Percentiles rank a stretch among this genome's conserved stretches.
Conservation (phyloP, 2,888 invertebrate genomes). For the Tholera decimalis region DNA sequence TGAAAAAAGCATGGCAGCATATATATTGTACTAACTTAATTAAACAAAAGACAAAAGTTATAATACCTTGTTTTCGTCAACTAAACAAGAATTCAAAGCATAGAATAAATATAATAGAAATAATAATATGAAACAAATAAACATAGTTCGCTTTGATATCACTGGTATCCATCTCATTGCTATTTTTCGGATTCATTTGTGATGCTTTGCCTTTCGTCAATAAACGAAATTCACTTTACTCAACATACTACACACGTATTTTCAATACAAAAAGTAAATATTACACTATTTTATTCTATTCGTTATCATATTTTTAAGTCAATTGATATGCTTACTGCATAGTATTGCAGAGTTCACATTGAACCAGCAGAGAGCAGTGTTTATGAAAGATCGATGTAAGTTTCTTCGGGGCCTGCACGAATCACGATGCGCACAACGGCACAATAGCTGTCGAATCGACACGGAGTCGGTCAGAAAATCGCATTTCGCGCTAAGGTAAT, state of each 20-base stretch:
- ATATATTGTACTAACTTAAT: too few relatives aligned
- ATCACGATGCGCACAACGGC: slow-evolving; percentile 72
- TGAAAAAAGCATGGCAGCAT: too few relatives aligned
- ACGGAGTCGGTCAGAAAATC: slow-evolving; percentile 50
- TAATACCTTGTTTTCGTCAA: slow-evolving; percentile 83
- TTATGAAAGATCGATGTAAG: slow-evolving; percentile 66
- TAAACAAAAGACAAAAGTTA: background rate
- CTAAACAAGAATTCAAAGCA: slow-evolving; percentile 86
- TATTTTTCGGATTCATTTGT: slow-evolving; percentile 82
- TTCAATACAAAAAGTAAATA: slow-evolving; percentile 4
- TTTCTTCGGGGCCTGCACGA: slow-evolving; percentile 49
- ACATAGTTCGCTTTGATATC: slow-evolving; percentile 85
- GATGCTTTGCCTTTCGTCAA: slow-evolving; percentile 50
- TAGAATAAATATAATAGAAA: slow-evolving; percentile 89
- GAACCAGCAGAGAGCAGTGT: slow-evolving; percentile 34
- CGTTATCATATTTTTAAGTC: slow-evolving; percentile 23
- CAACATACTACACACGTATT: slow-evolving; percentile 21
- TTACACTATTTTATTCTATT: background rate
- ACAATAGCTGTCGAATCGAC: slow-evolving; percentile 69
- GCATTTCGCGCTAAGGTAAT: slow-evolving; percentile 57
- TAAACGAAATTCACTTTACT: slow-evolving; percentile 48
- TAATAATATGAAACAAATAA: slow-evolving; percentile 85
- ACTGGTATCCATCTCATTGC: slow-evolving; percentile 87
- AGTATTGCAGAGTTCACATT: slow-evolving; percentile 36
- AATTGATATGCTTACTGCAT: slow-evolving; percentile 56